These are phyloP conservation scores for Ypsolopha scabrella DNA, from an alignment of 2,888 invertebrate species.

Conservation along the genomic window DNA sequence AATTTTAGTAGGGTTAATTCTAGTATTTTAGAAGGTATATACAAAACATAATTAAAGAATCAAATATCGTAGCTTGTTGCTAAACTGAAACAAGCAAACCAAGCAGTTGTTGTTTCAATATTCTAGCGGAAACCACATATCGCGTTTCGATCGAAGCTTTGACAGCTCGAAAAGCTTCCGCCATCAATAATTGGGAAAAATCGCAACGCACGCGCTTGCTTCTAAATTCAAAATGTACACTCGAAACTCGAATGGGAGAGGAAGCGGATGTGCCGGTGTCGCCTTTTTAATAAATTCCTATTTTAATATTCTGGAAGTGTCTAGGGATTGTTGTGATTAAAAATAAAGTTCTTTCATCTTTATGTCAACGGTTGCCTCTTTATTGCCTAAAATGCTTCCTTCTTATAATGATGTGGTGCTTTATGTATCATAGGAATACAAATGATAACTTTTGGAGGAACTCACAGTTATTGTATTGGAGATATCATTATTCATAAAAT, in stretches of 20 bases:
- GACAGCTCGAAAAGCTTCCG: constrained; percentile 19
- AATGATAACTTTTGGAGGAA: no score
- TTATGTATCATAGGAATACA: background rate
- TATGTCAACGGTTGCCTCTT: constrained; percentile 16
- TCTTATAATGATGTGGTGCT: background rate
- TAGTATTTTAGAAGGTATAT: no score
- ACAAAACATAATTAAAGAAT: no score
- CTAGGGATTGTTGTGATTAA: constrained; percentile 42
- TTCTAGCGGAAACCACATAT: constrained; percentile 8
- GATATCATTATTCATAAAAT: no score
- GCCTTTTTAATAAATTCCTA: constrained; percentile 53
- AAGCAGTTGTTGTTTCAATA: no score
- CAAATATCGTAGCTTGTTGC: no score
- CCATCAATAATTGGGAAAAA: constrained; percentile 32
- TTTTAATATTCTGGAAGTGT: constrained; percentile 46
- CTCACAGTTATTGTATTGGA: no score
- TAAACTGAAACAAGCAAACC: no score
- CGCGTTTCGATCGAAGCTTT: constrained; percentile 10
- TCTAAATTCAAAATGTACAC: constrained; percentile 3
- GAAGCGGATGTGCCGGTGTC: constrained; percentile 61
- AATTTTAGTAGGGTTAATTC: no score
- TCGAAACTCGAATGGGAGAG: constrained; percentile 38
- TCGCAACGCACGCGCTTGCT: constrained; percentile 16
- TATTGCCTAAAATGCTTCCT: background rate
- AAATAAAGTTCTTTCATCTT: constrained; percentile 58